Evolutionary conservation across 2,888 invertebrate genomes (phyloP), one percentile per base, ranked within the genome.

Genomic region (Parnassius apollo): DNA sequence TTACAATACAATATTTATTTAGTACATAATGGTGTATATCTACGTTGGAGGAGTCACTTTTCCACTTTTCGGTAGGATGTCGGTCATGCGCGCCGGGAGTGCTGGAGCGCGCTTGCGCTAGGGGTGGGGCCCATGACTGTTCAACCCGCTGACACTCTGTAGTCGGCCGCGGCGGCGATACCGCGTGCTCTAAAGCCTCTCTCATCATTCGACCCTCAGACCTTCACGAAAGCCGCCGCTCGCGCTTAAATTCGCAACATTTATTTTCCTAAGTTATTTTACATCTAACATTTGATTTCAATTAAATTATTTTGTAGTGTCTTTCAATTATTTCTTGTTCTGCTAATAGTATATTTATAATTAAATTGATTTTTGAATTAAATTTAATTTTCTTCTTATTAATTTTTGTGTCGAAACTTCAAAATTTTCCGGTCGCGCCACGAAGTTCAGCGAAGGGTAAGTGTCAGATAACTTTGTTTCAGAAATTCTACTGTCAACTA

Each of bases 41-140:
- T 91, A 85, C 81, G 81, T 81, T 86, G 90, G 87, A 91, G 91
- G 91, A 91, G 91, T 91, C 90, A 85, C 91, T 91, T 90, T 90
- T 90, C 85, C 82, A 90, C 83, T 89, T 91, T 88, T 85, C 81
- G 81, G 90, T 89, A 87, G 91, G 91, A 86, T 85, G 88, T 85
- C 81, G 85, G 85, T 84, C 91, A 88, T 91, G 91, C 91, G 91
- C 89, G 72, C 66, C 82, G 78, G 78, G 50, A 73, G 68, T 58
- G 61, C 68, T 58, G 67, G 65, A 78, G 68, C 71, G 83, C 89
- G 91, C 90, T 59, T 84, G 87, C 90, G 88, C 83, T 75, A 87
- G 89, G 91, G 91, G 91, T 88, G 90, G 90, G 83, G 87, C 89
- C 88, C 81, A 75, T 62, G 65, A 73, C 78, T 70, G 83, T 81